These are phyloP conservation scores for Trachymyrmex cornetzi DNA, from an alignment of 1,140 invertebrate species.

Conservation along the genomic window DNA sequence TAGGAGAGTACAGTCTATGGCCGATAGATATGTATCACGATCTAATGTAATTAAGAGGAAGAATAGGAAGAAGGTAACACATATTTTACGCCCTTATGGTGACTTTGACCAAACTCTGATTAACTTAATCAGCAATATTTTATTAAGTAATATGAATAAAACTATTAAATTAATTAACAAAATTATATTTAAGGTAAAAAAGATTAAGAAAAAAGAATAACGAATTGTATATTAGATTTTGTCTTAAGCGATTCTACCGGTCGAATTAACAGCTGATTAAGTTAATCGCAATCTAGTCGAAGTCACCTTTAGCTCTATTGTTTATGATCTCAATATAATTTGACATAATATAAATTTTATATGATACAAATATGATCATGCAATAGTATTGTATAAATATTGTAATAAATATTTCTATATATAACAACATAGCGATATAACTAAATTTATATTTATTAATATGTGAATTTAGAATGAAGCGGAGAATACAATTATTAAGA, in stretches of 20 bases:
- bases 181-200: too few relatives aligned
- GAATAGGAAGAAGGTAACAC: slow-evolving; percentile 73
- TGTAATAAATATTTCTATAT: neutral
- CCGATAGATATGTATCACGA: slow-evolving; percentile 86
- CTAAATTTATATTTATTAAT: slow-evolving; percentile 5
- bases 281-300: too few relatives aligned
- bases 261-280: too few relatives aligned
- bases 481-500: slow-evolving; percentile 9
- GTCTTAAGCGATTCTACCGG: too few relatives aligned
- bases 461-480: neutral
- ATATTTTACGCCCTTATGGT: neutral
- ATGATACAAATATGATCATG: neutral
- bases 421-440: neutral
- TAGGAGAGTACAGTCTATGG: slow-evolving; percentile 84
- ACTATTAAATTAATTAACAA: too few relatives aligned
- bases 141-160: too few relatives aligned
- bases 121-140: too few relatives aligned
- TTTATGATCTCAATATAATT: neutral
- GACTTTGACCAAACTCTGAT: too few relatives aligned
- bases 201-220: too few relatives aligned
- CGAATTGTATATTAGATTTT: too few relatives aligned
- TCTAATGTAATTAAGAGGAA: slow-evolving; percentile 68
- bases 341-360: slow-evolving; percentile 11
- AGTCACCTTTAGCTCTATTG: neutral
- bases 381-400: slow-evolving; percentile 9